Evolutionary conservation across 2,113 vertebrate species (phyloP), one percentile per base, ranked within the genome.

Genomic region (Acinonyx jubatus): DNA sequence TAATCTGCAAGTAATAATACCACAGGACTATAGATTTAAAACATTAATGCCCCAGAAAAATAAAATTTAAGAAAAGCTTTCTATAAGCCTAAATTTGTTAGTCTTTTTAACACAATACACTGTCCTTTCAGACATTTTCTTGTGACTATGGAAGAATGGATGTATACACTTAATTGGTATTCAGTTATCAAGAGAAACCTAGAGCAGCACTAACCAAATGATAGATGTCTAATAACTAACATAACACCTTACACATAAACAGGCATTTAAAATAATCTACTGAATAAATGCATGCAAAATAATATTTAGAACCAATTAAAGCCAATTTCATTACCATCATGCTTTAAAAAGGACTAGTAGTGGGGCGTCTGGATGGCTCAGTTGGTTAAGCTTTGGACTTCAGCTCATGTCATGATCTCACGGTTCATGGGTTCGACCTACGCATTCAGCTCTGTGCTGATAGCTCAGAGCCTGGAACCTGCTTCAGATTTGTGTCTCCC

Each of bases 221-320:
- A 87, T 79, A 7, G 3, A 16, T 93, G 87, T 83, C 57, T 65
- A 90, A 21, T 50, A 95, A 84, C 71, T 90, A 73, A 65, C 14
- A 82, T 57, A 87, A 31, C 3, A 78, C 2, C 45, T 83, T 91
- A 91, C 21, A 76, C 5, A 76, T n/a, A 79, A 57, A 23, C n/a
- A 95, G 15, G 66, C 33, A 92, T 82, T 71, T 91, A 86, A 36
- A 84, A 89, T 96, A 52, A 74, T 33, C 94, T 91, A 36, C 27
- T 95, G 18, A 68, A 92, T 89, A 23, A 91, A 69, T 84, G 33
- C 36, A 65, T 83, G 25, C 10, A 90, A 65, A 84, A 94, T 87
- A 95, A 86, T 45, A 76, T 69, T 93, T 61, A 68, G 38, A 90
- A 82, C 21, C 23, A 91, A 83, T 93, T 82, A 88, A 97, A 97